Base-by-base conservation (phyloP, 2,113 vertebrate species). In the Tonatia bakeri region DNA sequence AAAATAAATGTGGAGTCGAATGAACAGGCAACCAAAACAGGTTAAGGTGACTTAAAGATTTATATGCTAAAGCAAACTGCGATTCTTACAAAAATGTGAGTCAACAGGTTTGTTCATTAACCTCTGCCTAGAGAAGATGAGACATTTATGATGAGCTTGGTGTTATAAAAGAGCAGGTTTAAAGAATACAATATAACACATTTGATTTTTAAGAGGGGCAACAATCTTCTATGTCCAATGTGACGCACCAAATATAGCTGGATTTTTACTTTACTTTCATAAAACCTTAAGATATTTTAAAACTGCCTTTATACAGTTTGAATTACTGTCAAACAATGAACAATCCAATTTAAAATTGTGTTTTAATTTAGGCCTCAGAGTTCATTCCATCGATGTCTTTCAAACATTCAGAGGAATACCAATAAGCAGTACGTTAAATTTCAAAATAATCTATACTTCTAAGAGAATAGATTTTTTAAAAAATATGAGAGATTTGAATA, bases 31-130 rank as follows among this genome's bases (percentile, higher is more conserved):
- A 87, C 76, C n/a, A 76, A 56, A 89, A 95, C 56, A 94, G 73
- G n/a, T 0, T 43, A 94, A 90, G 96, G 80, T 82, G 31, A 95
- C 54, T 87, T 95, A 72, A 94, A 52, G 65, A 65, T 59, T 69
- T 94, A 19, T 75, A 92, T 73, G 96, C 69, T 94, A 91, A 95
- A 88, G 67, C 72, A 97, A 97, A 96, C 86, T 92, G 11, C 94
- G 75, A 94, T 84, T 86, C 43, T 83, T 92, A 76, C 64, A 96
- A 2, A 0, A 94, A 72, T 72, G 45, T 94, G 36, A 93, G 64
- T n/a, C 85, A 89, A 59, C 15, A 40, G 28, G 13, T 87, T 85
- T 83, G 28, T 76, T 70, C 64, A 38, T 84, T 95, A 89, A 84
- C 95, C 31, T 95, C 43, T 96, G 43, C 56, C 1, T 0, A 40